Evolutionary conservation across 2,797 vertebrate species (phyloP).

Genomic region (Caiman crocodilus): DNA sequence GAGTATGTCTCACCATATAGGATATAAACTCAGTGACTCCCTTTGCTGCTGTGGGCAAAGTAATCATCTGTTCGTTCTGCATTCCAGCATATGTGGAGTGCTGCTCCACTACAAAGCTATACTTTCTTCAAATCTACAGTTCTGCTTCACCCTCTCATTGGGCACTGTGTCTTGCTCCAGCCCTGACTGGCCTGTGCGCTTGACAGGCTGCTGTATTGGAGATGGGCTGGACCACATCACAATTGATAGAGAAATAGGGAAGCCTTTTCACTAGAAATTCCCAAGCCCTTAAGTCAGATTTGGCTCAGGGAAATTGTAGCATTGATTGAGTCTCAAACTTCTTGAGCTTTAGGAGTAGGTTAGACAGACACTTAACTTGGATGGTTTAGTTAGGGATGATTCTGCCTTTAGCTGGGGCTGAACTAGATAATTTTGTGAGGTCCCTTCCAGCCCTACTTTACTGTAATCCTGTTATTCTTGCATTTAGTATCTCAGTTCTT

Average conservation of each 20-base stretch:
- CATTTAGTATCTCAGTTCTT: too few relatives aligned
- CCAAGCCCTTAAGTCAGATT: neutral
- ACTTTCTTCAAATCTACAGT: neutral
- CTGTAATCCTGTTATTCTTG: neutral
- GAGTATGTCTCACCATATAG: neutral
- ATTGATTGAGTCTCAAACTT: neutral
- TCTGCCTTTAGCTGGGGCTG: too few relatives aligned
- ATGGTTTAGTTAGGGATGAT: too few relatives aligned
- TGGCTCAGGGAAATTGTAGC: neutral
- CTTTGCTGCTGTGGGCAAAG: neutral
- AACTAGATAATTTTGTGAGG: neutral
- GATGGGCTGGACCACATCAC: conserved; percentile 20
- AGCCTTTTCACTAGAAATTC: conserved; percentile 19
- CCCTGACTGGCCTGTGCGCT: neutral
- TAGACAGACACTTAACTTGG: too few relatives aligned
- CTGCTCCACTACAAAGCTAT: neutral
- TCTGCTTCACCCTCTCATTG: conserved; percentile 14
- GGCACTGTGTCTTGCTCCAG: conserved; percentile 42
- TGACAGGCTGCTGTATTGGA: conserved; percentile 38
- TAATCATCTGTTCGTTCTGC: neutral
- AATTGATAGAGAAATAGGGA: conserved; percentile 40
- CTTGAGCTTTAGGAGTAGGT: neutral
- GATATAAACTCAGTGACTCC: neutral
- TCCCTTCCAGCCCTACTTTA: neutral
- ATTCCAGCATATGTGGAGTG: neutral